Evolutionary conservation across 2,888 invertebrate species (phyloP), one percentile per base, ranked within the genome.

Genomic region (Dione juno): DNA sequence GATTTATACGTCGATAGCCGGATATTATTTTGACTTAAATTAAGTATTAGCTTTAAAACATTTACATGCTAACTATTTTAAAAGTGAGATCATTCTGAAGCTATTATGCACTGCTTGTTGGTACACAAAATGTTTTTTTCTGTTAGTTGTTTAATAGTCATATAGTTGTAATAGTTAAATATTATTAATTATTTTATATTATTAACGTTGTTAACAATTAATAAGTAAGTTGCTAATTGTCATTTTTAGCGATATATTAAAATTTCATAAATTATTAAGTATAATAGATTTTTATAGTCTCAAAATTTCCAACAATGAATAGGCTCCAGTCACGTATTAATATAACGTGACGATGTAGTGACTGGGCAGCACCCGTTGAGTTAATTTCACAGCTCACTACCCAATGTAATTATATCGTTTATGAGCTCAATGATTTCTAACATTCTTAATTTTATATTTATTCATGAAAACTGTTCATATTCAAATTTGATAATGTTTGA

Each of bases 311-410:
- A 16, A 37, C 37, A 16, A 37, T 57, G 16, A 57, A 16, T 16
- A 57, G 11, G 16, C 16, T 57, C n/a, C 16, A n/a, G 16, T 57
- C 40, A 61, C 54, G 52, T 68, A 63, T 57, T 70, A 66, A 64
- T 64, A 58, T 63, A 59, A 67, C 72, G 72, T 73, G 71, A 65
- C 74, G 72, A 57, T 53, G 65, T 41, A 58, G 53, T 69, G 71
- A 66, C 70, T 64, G 57, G 67, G 65, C 67, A 74, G 77, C 78
- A 75, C 74, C 61, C 66, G 79, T 78, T 80, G 81, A 82, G 76
- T 78, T 79, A 77, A 90, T 90, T 92, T 88, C 86, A 84, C 88
- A 88, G 85, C 81, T 87, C 84, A 81, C 80, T 88, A 88, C 83
- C 74, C 79, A 67, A 84, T 74, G 80, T 91, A 90, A 92, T 90